Evolutionary conservation across 2,888 invertebrate species (phyloP), one percentile per base, ranked within the genome.

Genomic region (Eristalinus sepulchralis): DNA sequence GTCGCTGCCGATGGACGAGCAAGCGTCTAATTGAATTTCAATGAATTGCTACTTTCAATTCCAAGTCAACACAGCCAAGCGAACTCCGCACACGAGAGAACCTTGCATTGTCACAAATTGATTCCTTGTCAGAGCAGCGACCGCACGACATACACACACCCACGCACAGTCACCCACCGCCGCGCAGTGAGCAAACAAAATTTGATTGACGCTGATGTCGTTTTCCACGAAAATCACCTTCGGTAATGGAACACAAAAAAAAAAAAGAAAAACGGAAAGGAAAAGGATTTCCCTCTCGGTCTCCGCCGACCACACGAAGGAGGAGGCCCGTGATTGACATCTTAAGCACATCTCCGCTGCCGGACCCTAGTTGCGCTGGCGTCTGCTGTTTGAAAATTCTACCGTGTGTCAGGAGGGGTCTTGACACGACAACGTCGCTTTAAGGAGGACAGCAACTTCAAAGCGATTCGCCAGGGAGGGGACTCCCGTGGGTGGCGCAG

Each of bases 81-180:
- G 64, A 10, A 4, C 1, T 8, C 36, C n/a, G 36, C 17, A 9
- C 11, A 22, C 39, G 27, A 75, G 47, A 47, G 36, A 81, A 76
- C 66, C 68, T 68, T 64, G 82, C 84, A 81, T 81, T 82, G 84
- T 85, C 81, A 85, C 84, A 67, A 68, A 77, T 72, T 72, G 75
- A 70, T 77, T 81, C 64, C 78, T 72, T 72, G 67, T 68, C 75
- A 39, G 39, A 66, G n/a, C 47, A 47, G 17, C 17, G 8, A n/a
- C 17, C 47, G 39, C n/a, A 17, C n/a, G 4, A 5, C 27, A 27
- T 17, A 13, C 13, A 27, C 47, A 13, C 13, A 39, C 39, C 1
- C 47, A 47, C 47, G 24, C n/a, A 60, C 66, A 33, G 33, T 13
- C 47, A 60, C 17, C 13, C 59, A 36, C 33, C 34, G n/a, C 73